Base-by-base conservation (phyloP, 1,140 invertebrate species). In the Wiebesia pumilae region DNA sequence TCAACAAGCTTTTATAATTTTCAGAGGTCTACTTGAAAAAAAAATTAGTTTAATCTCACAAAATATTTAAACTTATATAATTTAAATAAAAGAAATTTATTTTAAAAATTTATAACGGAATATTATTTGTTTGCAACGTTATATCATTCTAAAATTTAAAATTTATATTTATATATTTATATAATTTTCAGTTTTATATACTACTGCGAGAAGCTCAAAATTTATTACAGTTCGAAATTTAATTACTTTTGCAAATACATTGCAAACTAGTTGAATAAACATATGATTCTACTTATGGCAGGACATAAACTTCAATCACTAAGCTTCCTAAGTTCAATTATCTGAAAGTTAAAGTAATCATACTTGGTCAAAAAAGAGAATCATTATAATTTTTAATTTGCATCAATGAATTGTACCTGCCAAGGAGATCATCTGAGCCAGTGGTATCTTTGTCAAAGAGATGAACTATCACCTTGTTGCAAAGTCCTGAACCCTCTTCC, bases 381-480 rank as follows among this genome's bases (percentile, higher is more conserved):
- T 58, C 14, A 16, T 83, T n/a, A 35, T 75, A 54, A 51, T 58
- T 84, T 30, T 54, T 67, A 65, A 75, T 40, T 85, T 84, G 27
- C 43, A 84, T 75, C 58, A 80, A 84, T 78, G 33, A 80, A 40
- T 89, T 89, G 90, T 96, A 97, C 97, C 97, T 97, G 95, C 97
- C 97, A 90, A 97, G 95, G 90, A 95, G 95, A 93, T 97, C 97
- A 93, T 97, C 96, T 91, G 95, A 94, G 90, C 95, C 96, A 90
- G 96, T 95, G 91, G 96, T 96, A 95, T 97, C 97, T 96, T 96
- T 97, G 95, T 97, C 96, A 96, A 95, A 97, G 89, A 96, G 95
- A 88, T 94, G 94, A 89, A 90, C 88, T 89, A 92, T 88, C 90
- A 94, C 88, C 86, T 89, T 90, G 90, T 89, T 90, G 90, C 91